Base-by-base conservation (phyloP, 2,888 invertebrate species). In the Dinocampus coccinellae region DNA sequence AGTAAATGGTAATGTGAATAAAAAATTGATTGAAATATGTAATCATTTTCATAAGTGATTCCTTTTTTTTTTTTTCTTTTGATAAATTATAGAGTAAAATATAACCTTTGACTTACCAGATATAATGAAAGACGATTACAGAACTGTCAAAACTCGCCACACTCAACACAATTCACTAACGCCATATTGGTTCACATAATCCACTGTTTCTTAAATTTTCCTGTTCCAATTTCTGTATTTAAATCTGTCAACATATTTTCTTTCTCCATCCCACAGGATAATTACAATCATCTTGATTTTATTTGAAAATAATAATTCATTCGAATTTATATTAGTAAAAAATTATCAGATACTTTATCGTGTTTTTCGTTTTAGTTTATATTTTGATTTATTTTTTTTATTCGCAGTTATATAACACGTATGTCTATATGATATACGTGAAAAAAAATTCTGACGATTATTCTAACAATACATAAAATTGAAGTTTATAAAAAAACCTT, bases 131-230 rank as follows among this genome's bases (percentile, higher is more conserved):
- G 78, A 80, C 78, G 78, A 80, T 76, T 81, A 83, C 84, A 47
- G n/a, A 6, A 84, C 85, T 86, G 83, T 85, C 85, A 84, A 83
- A 80, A 77, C 79, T 71, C 73, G 76, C 75, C 80, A 76, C 47
- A 16, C 47, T 47, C 47, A 16, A 47, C 47, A 20, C 47, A 47
- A 16, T 16, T n/a, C 16, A 47, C 16, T 47, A n/a, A 47, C 47
- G 82, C 84, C 83, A 85, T 85, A 85, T 83, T 85, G 78, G 73
- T 79, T 77, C 42, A 42, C 26, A 39, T 11, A 16, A 10, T 34
- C 29, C 64, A 3, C 6, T 42, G 33, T 33, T 52, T 22, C 34
- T 3, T 22, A 6, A 10, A 34, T 58, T 33, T 39, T 33, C 52
- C 60, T 60, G 62, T 68, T 61, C 53, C 60, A 55, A 55, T 11